phyloP scores from a whole-genome alignment of 2,888 invertebrate genomes.

The Hypercompe scribonia region DNA sequence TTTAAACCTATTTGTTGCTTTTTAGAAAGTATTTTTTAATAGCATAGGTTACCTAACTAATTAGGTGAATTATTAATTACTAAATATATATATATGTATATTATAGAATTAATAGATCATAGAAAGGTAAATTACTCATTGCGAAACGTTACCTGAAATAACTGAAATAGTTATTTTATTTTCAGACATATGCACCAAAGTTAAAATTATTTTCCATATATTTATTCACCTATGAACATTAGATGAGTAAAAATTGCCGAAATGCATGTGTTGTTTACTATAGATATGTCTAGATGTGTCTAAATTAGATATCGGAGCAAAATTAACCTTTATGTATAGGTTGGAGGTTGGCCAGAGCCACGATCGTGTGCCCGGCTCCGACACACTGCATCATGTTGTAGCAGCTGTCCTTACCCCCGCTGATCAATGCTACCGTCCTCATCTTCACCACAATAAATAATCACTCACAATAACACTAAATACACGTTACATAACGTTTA shows the following conservation, averaged over 20 bases:
- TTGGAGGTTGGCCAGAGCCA: constrained; percentile 97
- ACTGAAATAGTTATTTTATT: constrained; percentile 47
- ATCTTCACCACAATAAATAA: constrained; percentile 84
- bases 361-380: constrained; percentile 97
- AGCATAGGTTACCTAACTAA: not conserved
- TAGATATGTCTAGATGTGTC: constrained; percentile 39
- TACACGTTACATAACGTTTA: constrained; percentile 82
- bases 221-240: not conserved
- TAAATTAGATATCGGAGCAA: constrained; percentile 52
- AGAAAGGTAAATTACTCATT: constrained; percentile 30
- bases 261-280: constrained; percentile 16
- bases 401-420: constrained; percentile 99
- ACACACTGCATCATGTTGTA: constrained; percentile 99
- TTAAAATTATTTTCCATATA: not conserved
- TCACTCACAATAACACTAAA: constrained; percentile 65
- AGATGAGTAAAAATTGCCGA: not conserved
- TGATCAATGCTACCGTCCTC: constrained; percentile 95
- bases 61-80: not conserved
- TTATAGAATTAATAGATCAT: constrained; percentile 29
- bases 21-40: not conserved
- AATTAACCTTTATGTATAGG: constrained; percentile 92
- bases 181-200: constrained; percentile 37
- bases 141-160: constrained; percentile 40
- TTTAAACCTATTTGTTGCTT: not conserved
- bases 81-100: too few species aligned